Evolutionary conservation across 2,113 vertebrate genomes (phyloP).

Genomic region (Crypturellus undulatus): DNA sequence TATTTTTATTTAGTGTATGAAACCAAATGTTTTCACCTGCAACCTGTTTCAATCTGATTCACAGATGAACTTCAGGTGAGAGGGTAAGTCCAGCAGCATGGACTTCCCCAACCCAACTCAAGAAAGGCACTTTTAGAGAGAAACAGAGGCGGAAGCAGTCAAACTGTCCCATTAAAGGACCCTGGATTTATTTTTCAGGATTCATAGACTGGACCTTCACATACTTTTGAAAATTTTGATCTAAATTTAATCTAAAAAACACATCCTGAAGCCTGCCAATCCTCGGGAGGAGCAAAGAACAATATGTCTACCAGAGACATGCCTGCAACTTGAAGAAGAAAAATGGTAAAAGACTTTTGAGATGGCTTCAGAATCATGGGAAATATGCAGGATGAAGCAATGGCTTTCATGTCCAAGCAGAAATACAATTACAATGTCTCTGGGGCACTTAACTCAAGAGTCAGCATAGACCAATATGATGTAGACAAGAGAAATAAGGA

Average conservation of each 20-base stretch:
- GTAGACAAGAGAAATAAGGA: constrained; percentile 18
- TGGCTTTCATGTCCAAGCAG: neutral
- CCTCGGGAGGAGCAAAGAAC: neutral
- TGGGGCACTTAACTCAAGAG: constrained; percentile 9
- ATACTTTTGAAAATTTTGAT: neutral
- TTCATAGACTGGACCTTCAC: neutral
- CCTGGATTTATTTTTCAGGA: neutral
- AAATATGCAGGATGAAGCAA: constrained; percentile 30
- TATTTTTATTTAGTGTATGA: neutral
- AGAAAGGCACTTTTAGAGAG: neutral
- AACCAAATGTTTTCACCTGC: neutral
- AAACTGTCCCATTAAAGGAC: neutral
- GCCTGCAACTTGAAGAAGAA: neutral
- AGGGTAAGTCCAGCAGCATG: neutral
- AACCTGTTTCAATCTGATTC: neutral
- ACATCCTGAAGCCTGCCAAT: neutral
- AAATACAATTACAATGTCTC: constrained; percentile 37
- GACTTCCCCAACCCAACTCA: neutral
- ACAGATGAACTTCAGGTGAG: neutral
- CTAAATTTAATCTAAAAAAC: neutral
- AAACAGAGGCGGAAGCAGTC: neutral
- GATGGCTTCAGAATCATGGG: constrained; percentile 24
- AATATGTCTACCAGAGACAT: neutral
- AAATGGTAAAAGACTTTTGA: neutral
- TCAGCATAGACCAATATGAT: neutral